Evolutionary conservation across 2,888 invertebrate genomes (phyloP), one percentile per base, ranked within the genome.

Genomic region (Leucophenga maculata): DNA sequence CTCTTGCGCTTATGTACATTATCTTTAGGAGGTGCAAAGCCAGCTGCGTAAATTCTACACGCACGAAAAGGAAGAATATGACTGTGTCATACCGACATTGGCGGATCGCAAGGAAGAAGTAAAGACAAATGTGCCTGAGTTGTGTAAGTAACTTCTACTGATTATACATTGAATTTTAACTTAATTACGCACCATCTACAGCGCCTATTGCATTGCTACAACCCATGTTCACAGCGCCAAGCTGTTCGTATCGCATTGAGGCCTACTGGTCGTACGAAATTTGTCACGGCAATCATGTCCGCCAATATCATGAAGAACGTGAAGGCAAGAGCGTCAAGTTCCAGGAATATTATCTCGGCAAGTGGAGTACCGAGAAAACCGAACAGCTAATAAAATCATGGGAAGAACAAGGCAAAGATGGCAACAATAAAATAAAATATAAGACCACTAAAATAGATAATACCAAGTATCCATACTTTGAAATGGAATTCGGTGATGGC

Each of bases 231-330:
- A 89, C 90, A 1, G 93, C 94, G 78, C 92, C 93, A 76, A 92
- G 93, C 64, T 98, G 97, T 85, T 95, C 96, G 0, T 96, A 95
- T 83, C 91, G 95, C 74, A 89, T 96, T 65, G 97, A 97, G 86
- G 93, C 94, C 2, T 98, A 97, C 85, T 98, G 98, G 98, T 96
- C 96, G 0, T 98, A 98, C 87, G 97, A 98, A 88, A 92, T 98
- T 39, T 98, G 98, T 82, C 98, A 98, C 88, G 98, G 98, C 0
- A 91, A 92, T 78, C 94, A 94, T 86, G 92, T 99, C 3, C 91
- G 96, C 31, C 99, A 99, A 86, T 99, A 96, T 86, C 98, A 99
- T 87, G 98, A 99, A 86, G 97, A 97, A 80, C 92, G 96, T 77
- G 97, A 97, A 87, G 94, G 93, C n/a, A 93, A 95, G 89, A 92